Evolutionary conservation across 2,113 vertebrate species (phyloP).

Genomic region (Oreochromis aureus): DNA sequence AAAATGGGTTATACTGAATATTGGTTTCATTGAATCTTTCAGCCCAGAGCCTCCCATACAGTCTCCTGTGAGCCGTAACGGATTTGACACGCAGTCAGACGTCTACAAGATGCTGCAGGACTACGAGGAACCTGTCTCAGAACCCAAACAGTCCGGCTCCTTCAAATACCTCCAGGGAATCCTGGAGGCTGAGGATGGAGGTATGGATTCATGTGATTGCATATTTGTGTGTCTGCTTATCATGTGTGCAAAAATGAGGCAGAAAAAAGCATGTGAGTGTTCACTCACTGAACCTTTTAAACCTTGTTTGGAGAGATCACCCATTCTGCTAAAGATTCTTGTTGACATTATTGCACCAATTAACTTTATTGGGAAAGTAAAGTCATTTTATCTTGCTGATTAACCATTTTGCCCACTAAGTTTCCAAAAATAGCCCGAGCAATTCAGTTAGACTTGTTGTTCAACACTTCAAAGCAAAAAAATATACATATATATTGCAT

Average conservation of each 20-base stretch:
- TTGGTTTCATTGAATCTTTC: conserved; percentile 17
- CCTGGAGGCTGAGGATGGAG: conserved; percentile 88
- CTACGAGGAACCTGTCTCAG: conserved; percentile 74
- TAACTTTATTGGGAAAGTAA: neutral
- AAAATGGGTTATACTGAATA: neutral
- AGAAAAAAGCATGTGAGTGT: neutral
- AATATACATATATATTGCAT: neutral
- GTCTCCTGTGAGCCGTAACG: conserved; percentile 66
- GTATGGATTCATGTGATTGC: conserved; percentile 51
- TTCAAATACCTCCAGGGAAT: conserved; percentile 96
- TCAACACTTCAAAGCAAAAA: neutral
- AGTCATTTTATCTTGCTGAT: neutral
- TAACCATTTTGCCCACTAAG: neutral
- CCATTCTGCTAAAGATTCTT: neutral
- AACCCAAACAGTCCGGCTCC: conserved; percentile 95
- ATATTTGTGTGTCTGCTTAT: neutral
- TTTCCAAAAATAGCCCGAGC: neutral
- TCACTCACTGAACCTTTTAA: neutral
- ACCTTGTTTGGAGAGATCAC: neutral
- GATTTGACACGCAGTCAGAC: conserved; percentile 82
- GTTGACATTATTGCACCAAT: neutral
- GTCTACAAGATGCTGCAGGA: conserved; percentile 97
- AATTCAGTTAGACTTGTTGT: neutral
- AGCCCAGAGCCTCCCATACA: conserved; percentile 78
- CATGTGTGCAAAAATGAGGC: neutral